phyloP scores from a whole-genome alignment of 1,140 invertebrate species.

The Campoletis sonorensis region DNA sequence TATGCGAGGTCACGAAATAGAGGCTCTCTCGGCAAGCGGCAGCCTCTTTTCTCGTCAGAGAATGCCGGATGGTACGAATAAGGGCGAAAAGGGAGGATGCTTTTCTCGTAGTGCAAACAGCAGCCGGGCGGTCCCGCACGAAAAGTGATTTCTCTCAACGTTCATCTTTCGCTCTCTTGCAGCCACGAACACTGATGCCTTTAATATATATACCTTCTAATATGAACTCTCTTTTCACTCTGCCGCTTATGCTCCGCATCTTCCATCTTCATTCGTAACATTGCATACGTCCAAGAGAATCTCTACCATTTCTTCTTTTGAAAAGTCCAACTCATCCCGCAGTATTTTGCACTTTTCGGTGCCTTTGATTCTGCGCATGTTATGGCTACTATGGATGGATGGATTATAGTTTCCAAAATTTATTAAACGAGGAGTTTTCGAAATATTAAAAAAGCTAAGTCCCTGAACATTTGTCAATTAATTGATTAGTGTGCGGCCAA shows the following conservation, averaged over 20 bases:
- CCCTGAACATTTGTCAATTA: no score
- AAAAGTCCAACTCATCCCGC: background rate
- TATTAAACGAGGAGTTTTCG: no score
- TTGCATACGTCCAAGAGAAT: background rate
- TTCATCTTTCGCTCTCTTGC: slow-evolving; percentile 16
- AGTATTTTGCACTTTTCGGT: background rate
- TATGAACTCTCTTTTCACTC: slow-evolving; percentile 9
- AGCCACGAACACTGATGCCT: background rate
- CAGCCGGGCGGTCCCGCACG: slow-evolving; percentile 10
- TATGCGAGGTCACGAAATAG: slow-evolving; percentile 21
- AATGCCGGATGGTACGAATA: background rate
- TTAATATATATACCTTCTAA: background rate
- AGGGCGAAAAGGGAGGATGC: background rate
- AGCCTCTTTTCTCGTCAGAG: background rate
- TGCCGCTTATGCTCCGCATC: background rate
- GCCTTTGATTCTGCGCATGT: no score
- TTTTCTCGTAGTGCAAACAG: slow-evolving; percentile 22
- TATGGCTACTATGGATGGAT: no score
- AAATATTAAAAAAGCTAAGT: no score
- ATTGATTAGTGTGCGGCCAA: no score
- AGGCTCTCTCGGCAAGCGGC: background rate
- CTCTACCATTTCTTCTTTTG: background rate
- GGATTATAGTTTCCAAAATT: no score
- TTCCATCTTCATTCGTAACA: background rate
- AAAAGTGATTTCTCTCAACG: background rate